Percentiles rank a stretch among this genome's conserved stretches.
These are phyloP conservation scores for Araneus ventricosus DNA, from an alignment of 1,140 invertebrate genomes.

Conservation along the genomic window DNA sequence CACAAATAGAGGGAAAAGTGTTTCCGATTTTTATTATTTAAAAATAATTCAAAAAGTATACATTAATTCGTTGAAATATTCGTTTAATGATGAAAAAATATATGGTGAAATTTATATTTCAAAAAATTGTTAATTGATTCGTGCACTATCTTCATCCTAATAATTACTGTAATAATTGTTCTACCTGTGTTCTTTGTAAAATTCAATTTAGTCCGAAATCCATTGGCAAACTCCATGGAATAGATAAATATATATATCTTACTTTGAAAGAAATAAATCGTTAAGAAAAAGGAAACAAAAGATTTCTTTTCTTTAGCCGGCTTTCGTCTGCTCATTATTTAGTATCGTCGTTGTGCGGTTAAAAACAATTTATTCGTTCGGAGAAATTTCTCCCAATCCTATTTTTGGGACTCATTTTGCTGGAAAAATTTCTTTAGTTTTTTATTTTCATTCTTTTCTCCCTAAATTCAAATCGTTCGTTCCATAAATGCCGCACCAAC, in stretches of 20 bases:
- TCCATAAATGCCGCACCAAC: slow-evolving; percentile 18
- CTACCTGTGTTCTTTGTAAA: not conserved
- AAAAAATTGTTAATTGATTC: no score
- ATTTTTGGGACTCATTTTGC: slow-evolving; percentile 28
- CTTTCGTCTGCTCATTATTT: slow-evolving; percentile 23
- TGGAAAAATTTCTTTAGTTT: not conserved
- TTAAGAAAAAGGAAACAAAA: not conserved
- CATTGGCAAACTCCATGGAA: not conserved
- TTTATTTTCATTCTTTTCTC: not conserved
- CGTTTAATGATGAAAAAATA: no score
- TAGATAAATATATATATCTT: not conserved
- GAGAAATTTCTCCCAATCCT: slow-evolving; percentile 25
- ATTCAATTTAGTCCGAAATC: not conserved
- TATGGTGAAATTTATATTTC: no score
- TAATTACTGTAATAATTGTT: not conserved
- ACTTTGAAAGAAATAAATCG: not conserved
- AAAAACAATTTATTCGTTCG: slow-evolving; percentile 48
- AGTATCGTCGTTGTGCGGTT: slow-evolving; percentile 1
- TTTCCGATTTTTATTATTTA: no score
- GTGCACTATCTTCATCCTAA: not conserved
- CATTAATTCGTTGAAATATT: no score
- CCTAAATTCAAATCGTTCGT: slow-evolving; percentile 11
- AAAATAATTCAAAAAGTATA: no score
- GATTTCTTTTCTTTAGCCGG: not conserved
- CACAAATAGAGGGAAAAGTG: no score